A percentile compares a stretch with the other conserved stretches of the same genome.
phyloP scores from a whole-genome alignment of 2,113 vertebrate genomes.

The Isichthys henryi region DNA sequence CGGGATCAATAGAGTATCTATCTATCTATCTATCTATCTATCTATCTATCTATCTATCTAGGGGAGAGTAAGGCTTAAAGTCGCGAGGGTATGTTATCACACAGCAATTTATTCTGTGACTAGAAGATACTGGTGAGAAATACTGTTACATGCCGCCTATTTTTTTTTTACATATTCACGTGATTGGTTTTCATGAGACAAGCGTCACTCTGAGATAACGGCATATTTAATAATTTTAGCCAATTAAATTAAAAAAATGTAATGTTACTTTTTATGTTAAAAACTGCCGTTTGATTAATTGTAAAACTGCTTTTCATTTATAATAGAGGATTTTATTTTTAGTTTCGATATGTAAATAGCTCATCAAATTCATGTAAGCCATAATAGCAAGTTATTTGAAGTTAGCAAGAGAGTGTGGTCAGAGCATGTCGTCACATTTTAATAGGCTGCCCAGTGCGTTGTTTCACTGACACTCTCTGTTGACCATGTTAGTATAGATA shows the following conservation, averaged over 20 bases:
- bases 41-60: neutral
- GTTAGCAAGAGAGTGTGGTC: neutral
- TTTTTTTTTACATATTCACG: neutral
- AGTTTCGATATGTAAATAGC: neutral
- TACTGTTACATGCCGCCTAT: neutral
- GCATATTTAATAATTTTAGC: neutral
- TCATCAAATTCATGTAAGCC: neutral
- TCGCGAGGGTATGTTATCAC: neutral
- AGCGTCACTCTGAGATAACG: neutral
- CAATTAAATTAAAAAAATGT: neutral
- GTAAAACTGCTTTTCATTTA: neutral
- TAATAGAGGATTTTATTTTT: neutral
- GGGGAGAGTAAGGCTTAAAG: neutral
- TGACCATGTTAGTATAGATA: neutral
- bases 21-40: neutral
- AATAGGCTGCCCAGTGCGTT: neutral
- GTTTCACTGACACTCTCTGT: neutral
- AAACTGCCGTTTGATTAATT: neutral
- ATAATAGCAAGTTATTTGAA: neutral
- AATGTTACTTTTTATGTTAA: neutral
- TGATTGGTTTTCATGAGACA: neutral
- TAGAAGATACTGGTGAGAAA: neutral
- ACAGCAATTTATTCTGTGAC: neutral
- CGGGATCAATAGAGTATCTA: neutral
- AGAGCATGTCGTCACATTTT: neutral